Conservation (phyloP, 2,888 invertebrate genomes). For the Pteria penguin region DNA sequence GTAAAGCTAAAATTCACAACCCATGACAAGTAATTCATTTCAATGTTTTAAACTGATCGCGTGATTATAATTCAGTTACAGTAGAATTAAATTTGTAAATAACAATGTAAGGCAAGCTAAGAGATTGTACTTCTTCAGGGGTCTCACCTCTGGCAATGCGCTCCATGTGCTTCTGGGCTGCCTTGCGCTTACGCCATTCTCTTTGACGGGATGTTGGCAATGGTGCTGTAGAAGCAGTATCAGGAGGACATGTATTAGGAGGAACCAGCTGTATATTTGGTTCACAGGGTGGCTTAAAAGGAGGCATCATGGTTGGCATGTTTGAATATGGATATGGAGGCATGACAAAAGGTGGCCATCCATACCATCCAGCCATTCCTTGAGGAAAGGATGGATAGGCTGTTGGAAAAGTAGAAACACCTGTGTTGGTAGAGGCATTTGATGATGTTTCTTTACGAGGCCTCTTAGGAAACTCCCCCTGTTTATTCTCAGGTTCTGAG, state of each 20-base stretch:
- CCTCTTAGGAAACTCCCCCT: background rate
- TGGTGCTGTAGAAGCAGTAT: background rate
- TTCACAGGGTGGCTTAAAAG: background rate
- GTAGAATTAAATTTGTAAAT: no score
- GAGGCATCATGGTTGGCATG: background rate
- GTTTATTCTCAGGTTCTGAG: background rate
- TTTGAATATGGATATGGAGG: background rate
- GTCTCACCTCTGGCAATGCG: background rate
- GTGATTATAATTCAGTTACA: no score
- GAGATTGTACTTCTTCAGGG: no score
- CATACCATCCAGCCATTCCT: background rate
- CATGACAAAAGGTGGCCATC: constrained; percentile 2
- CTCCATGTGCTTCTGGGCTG: background rate
- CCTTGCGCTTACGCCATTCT: constrained; percentile 1
- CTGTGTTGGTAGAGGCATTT: background rate
- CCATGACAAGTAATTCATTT: background rate
- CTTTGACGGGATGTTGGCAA: background rate
- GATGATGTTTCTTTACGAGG: background rate
- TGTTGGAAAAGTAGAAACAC: background rate
- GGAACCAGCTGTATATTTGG: background rate
- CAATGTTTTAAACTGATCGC: no score
- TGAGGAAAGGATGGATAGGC: background rate
- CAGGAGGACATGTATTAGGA: background rate
- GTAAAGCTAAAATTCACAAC: background rate
- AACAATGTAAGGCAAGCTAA: no score